Conservation (phyloP, 2,797 vertebrate genomes). For the Cyprinodon diabolis region DNA sequence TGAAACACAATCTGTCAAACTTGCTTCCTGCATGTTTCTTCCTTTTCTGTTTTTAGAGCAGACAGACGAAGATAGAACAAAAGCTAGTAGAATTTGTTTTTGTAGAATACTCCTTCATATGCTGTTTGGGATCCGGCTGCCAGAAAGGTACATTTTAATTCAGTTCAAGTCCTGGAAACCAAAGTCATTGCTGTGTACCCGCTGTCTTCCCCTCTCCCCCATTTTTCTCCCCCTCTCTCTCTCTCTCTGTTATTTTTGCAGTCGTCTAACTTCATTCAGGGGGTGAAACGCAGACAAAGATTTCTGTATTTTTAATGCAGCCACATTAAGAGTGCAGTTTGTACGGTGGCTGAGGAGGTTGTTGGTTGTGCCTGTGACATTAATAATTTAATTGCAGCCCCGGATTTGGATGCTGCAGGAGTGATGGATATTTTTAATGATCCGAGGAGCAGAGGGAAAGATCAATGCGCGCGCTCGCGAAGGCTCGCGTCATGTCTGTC, state of each 20-base stretch:
- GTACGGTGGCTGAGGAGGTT: conserved; percentile 25
- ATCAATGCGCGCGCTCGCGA: conserved; percentile 53
- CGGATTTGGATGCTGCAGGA: conserved; percentile 69
- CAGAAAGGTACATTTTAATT: conserved; percentile 35
- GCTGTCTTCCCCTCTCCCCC: conserved; percentile 23
- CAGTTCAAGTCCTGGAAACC: not conserved
- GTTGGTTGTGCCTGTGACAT: conserved; percentile 54
- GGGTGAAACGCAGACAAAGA: conserved; percentile 71
- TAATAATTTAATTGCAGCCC: conserved; percentile 79
- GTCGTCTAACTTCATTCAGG: conserved; percentile 68
- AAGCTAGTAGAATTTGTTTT: conserved; percentile 37
- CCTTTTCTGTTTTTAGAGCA: conserved; percentile 1
- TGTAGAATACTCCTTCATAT: conserved; percentile 47
- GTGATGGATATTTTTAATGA: conserved; percentile 75
- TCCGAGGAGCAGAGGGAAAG: conserved; percentile 64
- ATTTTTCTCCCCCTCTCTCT: conserved; percentile 16
- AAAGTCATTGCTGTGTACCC: conserved; percentile 14
- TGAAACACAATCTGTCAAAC: not conserved
- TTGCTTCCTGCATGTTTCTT: not conserved
- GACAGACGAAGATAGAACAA: conserved; percentile 9
- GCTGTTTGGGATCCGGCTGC: conserved; percentile 57
- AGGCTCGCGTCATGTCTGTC: conserved; percentile 39
- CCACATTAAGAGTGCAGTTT: conserved; percentile 66
- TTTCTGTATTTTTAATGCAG: conserved; percentile 73
- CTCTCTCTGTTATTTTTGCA: conserved; percentile 60